Evolutionary conservation across 2,888 invertebrate species (phyloP), one percentile per base, ranked within the genome.

Genomic region (Cryptocheilus praepositus): DNA sequence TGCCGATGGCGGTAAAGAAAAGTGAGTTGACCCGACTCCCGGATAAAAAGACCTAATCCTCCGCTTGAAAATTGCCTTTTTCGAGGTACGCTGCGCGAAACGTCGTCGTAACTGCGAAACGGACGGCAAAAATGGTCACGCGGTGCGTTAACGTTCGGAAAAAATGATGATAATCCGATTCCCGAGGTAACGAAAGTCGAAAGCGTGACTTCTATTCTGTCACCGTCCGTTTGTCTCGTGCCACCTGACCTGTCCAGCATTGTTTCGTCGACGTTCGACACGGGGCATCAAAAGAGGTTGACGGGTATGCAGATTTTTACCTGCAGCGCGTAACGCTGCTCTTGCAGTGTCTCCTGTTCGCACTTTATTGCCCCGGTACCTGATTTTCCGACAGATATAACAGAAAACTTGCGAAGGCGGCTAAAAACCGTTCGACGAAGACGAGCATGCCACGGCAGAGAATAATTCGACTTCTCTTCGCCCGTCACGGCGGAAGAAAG

Each of bases 151-250:
- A 43, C 28, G 51, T 21, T 15, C 8, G 19, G 45, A 56, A 73
- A 71, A 71, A 58, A 21, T 19, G 51, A 67, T 59, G 65, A 58
- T 74, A 76, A 74, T 70, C 62, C 73, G 52, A 63, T 62, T 68
- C 52, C 28, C 19, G 18, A 70, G 64, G 60, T 43, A 49, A 62
- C 45, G 70, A 77, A 80, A 77, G 65, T 76, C 66, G 79, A 82
- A 81, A 81, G 81, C 81, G 80, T 81, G 78, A 83, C 77, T 60
- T 52, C 36, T 56, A 67, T 62, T 61, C 69, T 63, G 74, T 73
- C 78, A 67, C 51, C 67, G 64, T 58, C 57, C 73, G 73, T 78
- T 76, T 77, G 74, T 77, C 74, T 68, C 54, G 57, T 56, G n/a
- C 46, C 51, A 49, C 58, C 65, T 58, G 54, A 68, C 53, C 54